Conservation (phyloP, 2,797 vertebrate species). For the Salarias fasciatus region DNA sequence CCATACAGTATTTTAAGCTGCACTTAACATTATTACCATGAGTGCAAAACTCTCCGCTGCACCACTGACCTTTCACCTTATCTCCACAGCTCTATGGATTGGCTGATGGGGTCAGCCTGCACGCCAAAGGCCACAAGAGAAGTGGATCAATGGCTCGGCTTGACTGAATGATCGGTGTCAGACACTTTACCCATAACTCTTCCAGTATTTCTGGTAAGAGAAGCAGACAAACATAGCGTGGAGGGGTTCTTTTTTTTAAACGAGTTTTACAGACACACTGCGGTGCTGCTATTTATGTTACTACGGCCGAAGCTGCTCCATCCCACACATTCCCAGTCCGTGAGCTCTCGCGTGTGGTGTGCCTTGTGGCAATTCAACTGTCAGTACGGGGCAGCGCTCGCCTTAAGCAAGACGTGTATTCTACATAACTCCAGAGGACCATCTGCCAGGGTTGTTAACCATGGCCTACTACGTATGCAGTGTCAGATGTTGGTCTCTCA, state of each 20-base stretch:
- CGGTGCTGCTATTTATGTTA: not conserved
- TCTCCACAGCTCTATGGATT: constrained; percentile 22
- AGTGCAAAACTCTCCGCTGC: constrained; percentile 1
- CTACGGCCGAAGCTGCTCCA: constrained; percentile 1
- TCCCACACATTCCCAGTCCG: constrained; percentile 2
- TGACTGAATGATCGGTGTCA: constrained; percentile 30
- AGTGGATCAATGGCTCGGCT: constrained; percentile 39
- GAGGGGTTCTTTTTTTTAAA: no score
- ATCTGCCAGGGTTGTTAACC: constrained; percentile 45
- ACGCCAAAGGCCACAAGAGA: constrained; percentile 13
- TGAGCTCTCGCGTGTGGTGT: constrained; percentile 27
- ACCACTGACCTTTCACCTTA: constrained; percentile 30
- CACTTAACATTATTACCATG: constrained; percentile 7
- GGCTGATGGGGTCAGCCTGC: constrained; percentile 41
- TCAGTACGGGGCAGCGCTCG: constrained; percentile 46
- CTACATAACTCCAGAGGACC: constrained; percentile 28
- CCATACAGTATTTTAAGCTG: not conserved
- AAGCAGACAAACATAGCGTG: constrained; percentile 6
- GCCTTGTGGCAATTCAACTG: constrained; percentile 37
- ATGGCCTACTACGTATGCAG: not conserved
- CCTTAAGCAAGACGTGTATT: constrained; percentile 42
- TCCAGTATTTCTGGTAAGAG: constrained; percentile 5
- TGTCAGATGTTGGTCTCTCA: constrained; percentile 15
- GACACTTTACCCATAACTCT: constrained; percentile 25
- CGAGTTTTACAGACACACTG: not conserved